phyloP scores from a whole-genome alignment of 2,888 invertebrate species.

The Isoperla grammatica region DNA sequence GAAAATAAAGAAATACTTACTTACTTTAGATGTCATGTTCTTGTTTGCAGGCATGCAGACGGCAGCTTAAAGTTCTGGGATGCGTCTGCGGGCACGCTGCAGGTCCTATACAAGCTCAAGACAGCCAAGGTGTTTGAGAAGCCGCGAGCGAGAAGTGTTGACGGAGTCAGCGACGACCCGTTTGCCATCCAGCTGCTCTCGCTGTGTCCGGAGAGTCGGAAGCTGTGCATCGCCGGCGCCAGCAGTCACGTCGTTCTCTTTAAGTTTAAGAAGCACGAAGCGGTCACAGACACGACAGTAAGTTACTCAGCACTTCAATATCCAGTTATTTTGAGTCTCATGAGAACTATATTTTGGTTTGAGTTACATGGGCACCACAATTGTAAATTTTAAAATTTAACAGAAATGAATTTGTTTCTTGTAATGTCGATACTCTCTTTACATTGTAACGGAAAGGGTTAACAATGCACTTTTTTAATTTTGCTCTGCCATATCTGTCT shows the following conservation, averaged over 20 bases:
- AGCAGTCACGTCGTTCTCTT: slow-evolving; percentile 93
- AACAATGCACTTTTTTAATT: no score
- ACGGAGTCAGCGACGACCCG: slow-evolving; percentile 72
- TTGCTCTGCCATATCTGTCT: no score
- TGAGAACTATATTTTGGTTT: no score
- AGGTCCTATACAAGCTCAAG: slow-evolving; percentile 96
- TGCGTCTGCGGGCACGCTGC: slow-evolving; percentile 91
- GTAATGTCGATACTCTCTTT: no score
- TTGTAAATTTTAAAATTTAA: no score
- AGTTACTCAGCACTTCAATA: slow-evolving; percentile 37
- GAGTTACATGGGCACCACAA: no score
- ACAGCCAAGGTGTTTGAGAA: slow-evolving; percentile 88
- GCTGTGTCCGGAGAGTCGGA: slow-evolving; percentile 88
- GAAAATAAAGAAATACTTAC: no score
- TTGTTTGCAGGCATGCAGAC: slow-evolving; percentile 82
- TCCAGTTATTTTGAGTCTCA: no score
- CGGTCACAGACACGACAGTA: slow-evolving; percentile 73
- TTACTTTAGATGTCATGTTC: slow-evolving; percentile 22
- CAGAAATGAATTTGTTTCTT: no score
- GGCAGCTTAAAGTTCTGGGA: slow-evolving; percentile 99
- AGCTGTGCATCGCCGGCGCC: slow-evolving; percentile 84
- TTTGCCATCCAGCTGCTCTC: slow-evolving; percentile 85
- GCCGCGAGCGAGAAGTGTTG: slow-evolving; percentile 58
- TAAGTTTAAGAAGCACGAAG: slow-evolving; percentile 90
- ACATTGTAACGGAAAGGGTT: no score